Conservation (phyloP, 2,113 vertebrate genomes). For the Rhabdornis inornatus region DNA sequence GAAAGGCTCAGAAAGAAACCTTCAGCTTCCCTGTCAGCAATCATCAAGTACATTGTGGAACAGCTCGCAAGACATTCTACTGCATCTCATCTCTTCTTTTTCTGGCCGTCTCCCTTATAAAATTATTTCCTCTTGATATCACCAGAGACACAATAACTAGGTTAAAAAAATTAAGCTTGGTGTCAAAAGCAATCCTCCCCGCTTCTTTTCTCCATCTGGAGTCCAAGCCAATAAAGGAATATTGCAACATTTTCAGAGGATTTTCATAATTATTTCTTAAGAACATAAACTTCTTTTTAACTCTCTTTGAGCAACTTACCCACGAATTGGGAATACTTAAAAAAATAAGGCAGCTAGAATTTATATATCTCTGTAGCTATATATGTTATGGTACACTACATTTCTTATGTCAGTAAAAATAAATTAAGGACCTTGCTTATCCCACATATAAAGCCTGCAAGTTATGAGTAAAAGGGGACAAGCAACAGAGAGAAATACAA, state of each 20-base stretch:
- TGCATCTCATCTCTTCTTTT: not conserved
- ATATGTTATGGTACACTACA: not conserved
- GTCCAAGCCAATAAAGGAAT: not conserved
- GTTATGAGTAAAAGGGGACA: not conserved
- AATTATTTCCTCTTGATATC: conserved; percentile 33
- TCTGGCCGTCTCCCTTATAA: not conserved
- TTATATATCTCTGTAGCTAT: not conserved
- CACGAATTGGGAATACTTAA: not conserved
- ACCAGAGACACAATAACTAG: not conserved
- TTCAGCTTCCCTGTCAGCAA: not conserved
- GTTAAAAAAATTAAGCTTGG: not conserved
- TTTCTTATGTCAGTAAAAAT: not conserved
- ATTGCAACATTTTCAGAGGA: not conserved
- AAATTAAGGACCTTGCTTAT: not conserved
- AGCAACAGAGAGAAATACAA: not conserved
- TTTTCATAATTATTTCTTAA: not conserved
- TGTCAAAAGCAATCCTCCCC: not conserved
- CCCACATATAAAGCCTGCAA: not conserved
- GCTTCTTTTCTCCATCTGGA: not conserved
- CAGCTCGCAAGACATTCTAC: not conserved
- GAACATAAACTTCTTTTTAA: not conserved
- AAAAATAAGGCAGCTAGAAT: not conserved
- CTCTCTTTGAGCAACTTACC: not conserved
- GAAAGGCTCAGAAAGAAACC: not conserved
- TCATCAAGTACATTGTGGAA: not conserved